These are phyloP conservation scores for Tetragnatha versicolor DNA, from an alignment of 1,140 invertebrate genomes.

Conservation along the genomic window DNA sequence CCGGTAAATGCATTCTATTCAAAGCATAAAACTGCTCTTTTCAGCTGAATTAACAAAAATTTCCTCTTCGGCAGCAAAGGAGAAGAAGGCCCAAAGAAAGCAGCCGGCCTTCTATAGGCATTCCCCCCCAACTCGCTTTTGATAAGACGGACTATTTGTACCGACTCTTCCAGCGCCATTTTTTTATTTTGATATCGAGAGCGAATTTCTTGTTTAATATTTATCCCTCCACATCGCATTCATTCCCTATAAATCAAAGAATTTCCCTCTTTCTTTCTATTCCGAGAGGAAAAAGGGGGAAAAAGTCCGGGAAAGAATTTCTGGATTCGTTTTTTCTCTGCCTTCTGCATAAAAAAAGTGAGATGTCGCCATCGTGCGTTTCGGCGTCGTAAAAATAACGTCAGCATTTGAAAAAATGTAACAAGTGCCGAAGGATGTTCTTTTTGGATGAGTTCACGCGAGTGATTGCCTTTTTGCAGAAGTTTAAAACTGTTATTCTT, in stretches of 20 bases:
- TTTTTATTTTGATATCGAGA: neutral
- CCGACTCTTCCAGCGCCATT: neutral
- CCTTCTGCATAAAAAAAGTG: no score
- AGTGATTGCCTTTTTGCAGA: no score
- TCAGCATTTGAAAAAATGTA: no score
- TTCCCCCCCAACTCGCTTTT: neutral
- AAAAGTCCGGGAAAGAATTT: conserved; percentile 29
- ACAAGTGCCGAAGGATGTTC: no score
- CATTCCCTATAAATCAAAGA: conserved; percentile 17
- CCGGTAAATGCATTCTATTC: no score
- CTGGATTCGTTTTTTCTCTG: conserved; percentile 4
- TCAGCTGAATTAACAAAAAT: no score
- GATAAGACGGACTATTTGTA: neutral
- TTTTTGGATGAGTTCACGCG: no score
- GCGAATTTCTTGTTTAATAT: neutral
- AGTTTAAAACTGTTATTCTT: no score
- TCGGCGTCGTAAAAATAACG: no score
- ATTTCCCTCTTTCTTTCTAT: neutral
- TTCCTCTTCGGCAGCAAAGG: no score
- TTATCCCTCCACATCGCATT: neutral
- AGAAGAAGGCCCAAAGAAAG: neutral
- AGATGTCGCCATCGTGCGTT: no score
- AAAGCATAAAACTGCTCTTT: no score
- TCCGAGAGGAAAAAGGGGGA: neutral
- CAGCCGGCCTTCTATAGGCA: neutral